Percentiles rank a stretch among this genome's conserved stretches.
phyloP scores from a whole-genome alignment of 2,113 vertebrate genomes.

The Semicossyphus pulcher region DNA sequence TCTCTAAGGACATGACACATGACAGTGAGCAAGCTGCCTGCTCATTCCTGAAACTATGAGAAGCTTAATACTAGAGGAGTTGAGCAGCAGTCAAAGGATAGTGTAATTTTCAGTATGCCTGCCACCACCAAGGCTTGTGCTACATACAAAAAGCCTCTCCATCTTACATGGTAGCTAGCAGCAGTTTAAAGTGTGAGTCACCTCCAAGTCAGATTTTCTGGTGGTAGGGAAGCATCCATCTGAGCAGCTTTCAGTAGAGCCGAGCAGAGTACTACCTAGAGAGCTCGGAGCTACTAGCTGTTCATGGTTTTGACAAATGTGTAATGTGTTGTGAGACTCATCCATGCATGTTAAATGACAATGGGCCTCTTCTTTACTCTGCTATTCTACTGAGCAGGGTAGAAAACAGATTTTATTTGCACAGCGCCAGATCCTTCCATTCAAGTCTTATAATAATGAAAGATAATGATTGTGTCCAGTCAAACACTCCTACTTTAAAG shows the following conservation, averaged over 20 bases:
- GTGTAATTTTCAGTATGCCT: slow-evolving; percentile 50
- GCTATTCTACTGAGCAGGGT: slow-evolving; percentile 10
- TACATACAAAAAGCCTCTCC: slow-evolving; percentile 23
- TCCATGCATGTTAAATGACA: slow-evolving; percentile 57
- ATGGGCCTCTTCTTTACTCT: slow-evolving; percentile 16
- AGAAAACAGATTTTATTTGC: slow-evolving; percentile 32
- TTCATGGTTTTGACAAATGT: slow-evolving; percentile 60
- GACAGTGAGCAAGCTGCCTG: slow-evolving; percentile 4
- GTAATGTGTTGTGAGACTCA: slow-evolving; percentile 56
- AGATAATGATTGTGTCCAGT: too few relatives aligned
- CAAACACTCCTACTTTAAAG: slow-evolving; percentile 21
- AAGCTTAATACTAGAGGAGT: slow-evolving; percentile 72
- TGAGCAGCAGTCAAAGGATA: slow-evolving; percentile 47
- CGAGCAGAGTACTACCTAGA: slow-evolving; percentile 32
- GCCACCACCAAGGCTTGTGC: slow-evolving; percentile 24
- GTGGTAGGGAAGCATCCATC: slow-evolving; percentile 48
- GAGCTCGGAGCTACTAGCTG: slow-evolving; percentile 42
- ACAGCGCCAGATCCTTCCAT: slow-evolving; percentile 23
- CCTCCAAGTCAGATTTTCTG: slow-evolving; percentile 49
- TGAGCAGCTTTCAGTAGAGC: slow-evolving; percentile 57
- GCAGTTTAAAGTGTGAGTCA: slow-evolving; percentile 43
- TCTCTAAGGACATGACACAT: slow-evolving; percentile 61
- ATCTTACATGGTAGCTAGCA: slow-evolving; percentile 22
- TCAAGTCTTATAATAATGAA: too few relatives aligned
- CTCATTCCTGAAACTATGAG: slow-evolving; percentile 50